Conservation (phyloP, 1,140 invertebrate species). For the Ooceraea biroi region DNA sequence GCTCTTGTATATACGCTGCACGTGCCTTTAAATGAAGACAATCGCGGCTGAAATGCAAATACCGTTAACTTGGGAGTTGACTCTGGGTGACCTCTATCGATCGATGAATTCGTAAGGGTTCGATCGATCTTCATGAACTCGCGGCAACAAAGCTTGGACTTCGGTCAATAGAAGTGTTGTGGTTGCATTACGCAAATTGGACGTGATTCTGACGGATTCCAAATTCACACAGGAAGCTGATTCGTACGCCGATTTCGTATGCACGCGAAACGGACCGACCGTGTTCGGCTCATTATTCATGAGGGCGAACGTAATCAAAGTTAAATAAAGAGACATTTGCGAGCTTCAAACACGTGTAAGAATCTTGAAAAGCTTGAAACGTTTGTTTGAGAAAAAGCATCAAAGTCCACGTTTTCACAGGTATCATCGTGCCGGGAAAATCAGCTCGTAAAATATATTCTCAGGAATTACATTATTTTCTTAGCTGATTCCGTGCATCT, state of each 20-base stretch:
- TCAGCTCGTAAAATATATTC: not conserved
- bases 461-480: conserved; percentile 23
- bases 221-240: conserved; percentile 21
- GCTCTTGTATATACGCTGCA: conserved; percentile 3
- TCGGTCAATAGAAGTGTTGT: conserved; percentile 36
- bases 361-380: not conserved
- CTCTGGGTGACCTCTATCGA: conserved; percentile 56
- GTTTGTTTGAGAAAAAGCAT: not conserved
- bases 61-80: conserved; percentile 60
- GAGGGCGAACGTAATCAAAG: not conserved
- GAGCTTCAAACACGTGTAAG: not conserved
- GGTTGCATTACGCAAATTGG: conserved; percentile 44
- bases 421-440: not conserved
- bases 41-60: conserved; percentile 67
- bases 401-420: not conserved
- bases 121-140: conserved; percentile 61
- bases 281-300: not conserved
- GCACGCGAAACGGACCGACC: not conserved
- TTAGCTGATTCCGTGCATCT: conserved; percentile 11
- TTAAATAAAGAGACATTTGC: not conserved
- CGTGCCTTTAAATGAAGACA: conserved; percentile 67
- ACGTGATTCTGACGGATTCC: not conserved
- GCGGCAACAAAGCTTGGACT: conserved; percentile 37
- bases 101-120: conserved; percentile 52
- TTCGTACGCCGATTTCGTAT: not conserved